Percentiles rank a stretch among this genome's conserved stretches.
Conservation (phyloP, 2,113 vertebrate species). For the Rhinichthys klamathensis region DNA sequence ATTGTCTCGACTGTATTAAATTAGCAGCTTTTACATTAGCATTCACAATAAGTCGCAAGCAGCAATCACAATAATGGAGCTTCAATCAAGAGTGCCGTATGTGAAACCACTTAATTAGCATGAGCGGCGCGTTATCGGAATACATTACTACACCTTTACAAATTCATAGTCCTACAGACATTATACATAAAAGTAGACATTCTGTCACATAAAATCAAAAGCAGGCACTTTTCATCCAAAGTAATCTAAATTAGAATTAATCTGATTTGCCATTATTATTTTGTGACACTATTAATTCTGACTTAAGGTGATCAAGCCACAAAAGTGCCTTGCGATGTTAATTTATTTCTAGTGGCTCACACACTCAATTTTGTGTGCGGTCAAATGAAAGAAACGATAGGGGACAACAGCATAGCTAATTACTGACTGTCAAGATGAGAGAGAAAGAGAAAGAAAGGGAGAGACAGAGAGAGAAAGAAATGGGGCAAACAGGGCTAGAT, state of each 20-base stretch:
- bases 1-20: slow-evolving; percentile 58
- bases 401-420: slow-evolving; percentile 22
- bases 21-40: slow-evolving; percentile 53
- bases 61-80: slow-evolving; percentile 69
- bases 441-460: background rate
- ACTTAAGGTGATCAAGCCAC: slow-evolving; percentile 1
- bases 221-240: background rate
- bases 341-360: slow-evolving; percentile 21
- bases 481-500: background rate
- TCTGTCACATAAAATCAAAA: background rate
- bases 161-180: background rate
- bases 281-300: background rate
- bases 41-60: slow-evolving; percentile 48
- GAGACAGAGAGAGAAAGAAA: background rate
- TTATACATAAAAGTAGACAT: background rate
- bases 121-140: slow-evolving; percentile 53
- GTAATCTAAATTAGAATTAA: background rate
- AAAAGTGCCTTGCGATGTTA: background rate
- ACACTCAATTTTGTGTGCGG: background rate
- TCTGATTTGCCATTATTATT: background rate
- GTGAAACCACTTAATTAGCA: slow-evolving; percentile 43
- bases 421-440: slow-evolving; percentile 10
- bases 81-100: slow-evolving; percentile 38
- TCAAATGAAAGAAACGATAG: slow-evolving; percentile 10
- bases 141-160: slow-evolving; percentile 21